Conservation (phyloP, 2,797 vertebrate species). For the Dendrocincla fuliginosa region DNA sequence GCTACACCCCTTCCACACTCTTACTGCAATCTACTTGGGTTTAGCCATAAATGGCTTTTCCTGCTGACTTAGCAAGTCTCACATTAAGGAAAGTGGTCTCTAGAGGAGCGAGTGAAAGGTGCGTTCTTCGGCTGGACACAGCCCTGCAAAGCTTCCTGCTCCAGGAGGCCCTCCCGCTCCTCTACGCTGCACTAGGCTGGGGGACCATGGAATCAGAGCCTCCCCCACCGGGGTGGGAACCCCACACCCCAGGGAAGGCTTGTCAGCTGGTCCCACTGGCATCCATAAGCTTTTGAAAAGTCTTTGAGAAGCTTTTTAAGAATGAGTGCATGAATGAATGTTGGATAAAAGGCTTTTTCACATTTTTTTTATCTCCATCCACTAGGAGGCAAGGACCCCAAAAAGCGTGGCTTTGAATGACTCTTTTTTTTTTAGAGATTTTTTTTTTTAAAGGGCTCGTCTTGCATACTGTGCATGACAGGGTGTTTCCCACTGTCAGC, state of each 20-base stretch:
- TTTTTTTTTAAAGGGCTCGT: neutral
- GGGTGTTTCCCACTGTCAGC: neutral
- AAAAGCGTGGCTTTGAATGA: neutral
- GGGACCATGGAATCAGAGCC: neutral
- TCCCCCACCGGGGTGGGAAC: neutral
- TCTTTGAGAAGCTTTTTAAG: neutral
- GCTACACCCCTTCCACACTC: neutral
- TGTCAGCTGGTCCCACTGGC: accelerated
- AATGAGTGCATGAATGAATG: neutral
- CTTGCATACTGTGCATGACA: neutral
- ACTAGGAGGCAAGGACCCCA: neutral
- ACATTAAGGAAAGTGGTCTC: neutral
- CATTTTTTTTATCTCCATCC: neutral
- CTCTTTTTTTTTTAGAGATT: neutral
- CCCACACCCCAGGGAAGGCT: neutral
- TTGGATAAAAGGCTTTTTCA: neutral
- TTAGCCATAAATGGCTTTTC: neutral
- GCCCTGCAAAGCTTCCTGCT: neutral
- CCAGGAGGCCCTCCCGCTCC: neutral
- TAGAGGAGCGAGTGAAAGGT: neutral
- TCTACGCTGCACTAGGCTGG: neutral
- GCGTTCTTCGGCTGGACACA: neutral
- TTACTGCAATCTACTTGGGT: neutral
- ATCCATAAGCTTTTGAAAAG: neutral
- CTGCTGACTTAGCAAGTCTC: neutral